Evolutionary conservation across 1,140 invertebrate species (phyloP).

Genomic region (Paramacrobiotus metropolitanus): DNA sequence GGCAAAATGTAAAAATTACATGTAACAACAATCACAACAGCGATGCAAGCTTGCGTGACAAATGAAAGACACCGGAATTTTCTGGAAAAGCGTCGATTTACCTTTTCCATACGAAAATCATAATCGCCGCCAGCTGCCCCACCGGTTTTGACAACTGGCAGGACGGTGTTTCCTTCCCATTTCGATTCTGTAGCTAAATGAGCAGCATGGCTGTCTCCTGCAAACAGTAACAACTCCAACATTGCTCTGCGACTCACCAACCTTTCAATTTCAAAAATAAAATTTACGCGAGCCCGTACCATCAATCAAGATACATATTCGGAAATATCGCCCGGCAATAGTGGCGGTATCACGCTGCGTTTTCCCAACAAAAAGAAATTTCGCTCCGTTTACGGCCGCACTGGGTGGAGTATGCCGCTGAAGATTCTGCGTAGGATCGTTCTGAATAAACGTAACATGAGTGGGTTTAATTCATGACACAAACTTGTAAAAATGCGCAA

Average conservation of each 20-base stretch:
- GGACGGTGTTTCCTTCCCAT: slow-evolving; percentile 23
- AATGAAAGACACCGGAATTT: too few relatives aligned
- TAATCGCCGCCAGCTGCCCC: slow-evolving; percentile 21
- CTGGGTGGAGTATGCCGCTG: slow-evolving; percentile 20
- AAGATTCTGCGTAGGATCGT: slow-evolving; percentile 15
- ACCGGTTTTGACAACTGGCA: slow-evolving; percentile 19
- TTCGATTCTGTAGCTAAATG: slow-evolving; percentile 23
- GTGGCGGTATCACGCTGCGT: slow-evolving; percentile 20
- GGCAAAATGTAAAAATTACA: too few relatives aligned
- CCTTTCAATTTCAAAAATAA: slow-evolving; percentile 2
- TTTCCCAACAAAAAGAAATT: slow-evolving; percentile 21
- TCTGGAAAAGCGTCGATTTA: neutral
- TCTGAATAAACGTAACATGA: slow-evolving; percentile 9
- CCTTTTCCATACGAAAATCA: slow-evolving; percentile 8
- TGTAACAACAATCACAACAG: too few relatives aligned
- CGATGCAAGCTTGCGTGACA: too few relatives aligned
- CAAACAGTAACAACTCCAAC: slow-evolving; percentile 8
- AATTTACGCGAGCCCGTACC: slow-evolving; percentile 14
- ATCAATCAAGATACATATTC: slow-evolving; percentile 22
- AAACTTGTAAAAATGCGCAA: neutral
- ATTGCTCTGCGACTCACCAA: neutral
- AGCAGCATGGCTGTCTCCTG: slow-evolving; percentile 19
- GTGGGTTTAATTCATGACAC: too few relatives aligned
- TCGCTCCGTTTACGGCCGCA: slow-evolving; percentile 19
- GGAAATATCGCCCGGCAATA: slow-evolving; percentile 19